Evolutionary conservation across 2,113 vertebrate genomes (phyloP), one percentile per base, ranked within the genome.

Genomic region (Trogon melanurus): DNA sequence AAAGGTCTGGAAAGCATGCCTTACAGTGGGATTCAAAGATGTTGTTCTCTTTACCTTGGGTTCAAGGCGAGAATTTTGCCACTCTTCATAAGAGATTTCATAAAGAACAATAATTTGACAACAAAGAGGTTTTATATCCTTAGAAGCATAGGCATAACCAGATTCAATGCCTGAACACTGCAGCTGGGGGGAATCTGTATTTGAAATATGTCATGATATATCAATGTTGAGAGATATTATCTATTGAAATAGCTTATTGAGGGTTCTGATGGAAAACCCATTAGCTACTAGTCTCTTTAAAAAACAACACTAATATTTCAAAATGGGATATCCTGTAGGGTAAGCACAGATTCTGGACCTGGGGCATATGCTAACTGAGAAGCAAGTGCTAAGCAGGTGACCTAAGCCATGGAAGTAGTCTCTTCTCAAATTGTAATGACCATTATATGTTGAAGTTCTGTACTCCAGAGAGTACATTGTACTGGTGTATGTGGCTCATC

Each of bases 401-500:
- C 45, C 26, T 78, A 53, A 76, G 22, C 13, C 16, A 62, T 11
- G 26, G 21, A 79, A 79, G 9, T 5, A 53, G 27, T 48, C 12
- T 76, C 11, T 73, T 80, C 50, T 91, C 36, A 73, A 66, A 71
- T 70, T 5, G 0, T 21, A 57, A 89, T 30, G n/a, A 51, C 27
- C 7, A 5, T 51, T 44, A 23, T 6, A 10, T 7, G 4, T 21
- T 36, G 45, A 83, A 51, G 8, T 25, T 62, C 69, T 66, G n/a
- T 54, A 25, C 30, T 81, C 64, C 41, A 86, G 58, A 89, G 45
- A 38, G 4, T 11, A 6, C 25, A 56, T 22, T 1, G 1, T 6
- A 53, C 0, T 0, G 34, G 3, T 60, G 5, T 25, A 13, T 30
- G 13, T 41, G 56, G n/a, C 13, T 81, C 23, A 45, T 79, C 50